Conservation (phyloP, 2,888 invertebrate genomes). For the Plebejus argus region DNA sequence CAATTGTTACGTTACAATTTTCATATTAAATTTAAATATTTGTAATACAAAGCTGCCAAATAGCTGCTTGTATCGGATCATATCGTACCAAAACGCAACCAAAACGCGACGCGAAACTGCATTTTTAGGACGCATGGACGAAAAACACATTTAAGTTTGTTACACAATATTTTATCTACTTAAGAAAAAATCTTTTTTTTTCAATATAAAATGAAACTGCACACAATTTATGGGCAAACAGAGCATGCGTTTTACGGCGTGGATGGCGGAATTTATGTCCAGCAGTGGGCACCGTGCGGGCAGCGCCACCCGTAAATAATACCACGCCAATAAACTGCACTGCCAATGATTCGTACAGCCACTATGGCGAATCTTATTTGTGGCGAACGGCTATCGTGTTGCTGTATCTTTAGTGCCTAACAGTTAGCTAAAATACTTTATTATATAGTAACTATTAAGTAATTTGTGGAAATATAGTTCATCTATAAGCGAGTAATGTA, state of each 20-base stretch:
- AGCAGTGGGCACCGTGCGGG: slow-evolving; percentile 29
- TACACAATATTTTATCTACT: too few relatives aligned
- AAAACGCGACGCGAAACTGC: too few relatives aligned
- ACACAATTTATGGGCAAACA: slow-evolving; percentile 45
- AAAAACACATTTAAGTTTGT: too few relatives aligned
- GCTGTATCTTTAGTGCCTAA: neutral
- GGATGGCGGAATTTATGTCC: slow-evolving; percentile 46
- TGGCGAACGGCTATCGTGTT: neutral
- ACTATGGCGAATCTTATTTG: slow-evolving; percentile 18
- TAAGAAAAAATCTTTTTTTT: neutral
- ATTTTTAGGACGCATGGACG: too few relatives aligned
- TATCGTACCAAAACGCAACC: too few relatives aligned
- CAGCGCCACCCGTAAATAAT: slow-evolving; percentile 36
- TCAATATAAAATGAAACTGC: slow-evolving; percentile 21
- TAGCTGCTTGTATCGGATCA: too few relatives aligned
- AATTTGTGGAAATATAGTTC: neutral
- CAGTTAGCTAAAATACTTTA: too few relatives aligned
- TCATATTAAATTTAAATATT: too few relatives aligned
- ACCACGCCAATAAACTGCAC: slow-evolving; percentile 33
- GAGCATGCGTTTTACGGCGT: slow-evolving; percentile 49
- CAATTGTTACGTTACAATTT: too few relatives aligned
- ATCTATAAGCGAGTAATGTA: neutral
- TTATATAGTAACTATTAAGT: neutral
- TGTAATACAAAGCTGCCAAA: too few relatives aligned
- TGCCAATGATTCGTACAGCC: slow-evolving; percentile 18